These are phyloP conservation scores for Macrosoma leucophasiata DNA, from an alignment of 2,888 invertebrate genomes.

Conservation along the genomic window DNA sequence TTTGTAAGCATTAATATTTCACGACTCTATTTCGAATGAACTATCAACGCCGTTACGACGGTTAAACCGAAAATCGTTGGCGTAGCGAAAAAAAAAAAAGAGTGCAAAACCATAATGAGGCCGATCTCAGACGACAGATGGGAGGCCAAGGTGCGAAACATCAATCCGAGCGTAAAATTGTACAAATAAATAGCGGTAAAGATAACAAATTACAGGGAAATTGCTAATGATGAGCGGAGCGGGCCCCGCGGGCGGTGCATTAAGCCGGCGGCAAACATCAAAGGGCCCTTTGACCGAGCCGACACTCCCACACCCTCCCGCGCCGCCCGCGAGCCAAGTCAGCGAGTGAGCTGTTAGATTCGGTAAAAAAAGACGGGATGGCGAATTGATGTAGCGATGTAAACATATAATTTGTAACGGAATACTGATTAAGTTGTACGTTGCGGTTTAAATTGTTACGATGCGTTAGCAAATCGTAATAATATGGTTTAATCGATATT, in stretches of 20 bases:
- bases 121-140: slow-evolving; percentile 9
- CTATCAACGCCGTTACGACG: no score
- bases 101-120: slow-evolving; percentile 16
- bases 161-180: slow-evolving; percentile 55
- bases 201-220: slow-evolving; percentile 75
- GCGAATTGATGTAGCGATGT: no score
- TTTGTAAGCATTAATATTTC: no score
- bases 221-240: slow-evolving; percentile 73
- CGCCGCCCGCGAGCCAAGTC: slow-evolving; percentile 33
- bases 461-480: no score
- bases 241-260: slow-evolving; percentile 72
- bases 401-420: no score
- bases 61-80: no score
- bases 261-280: slow-evolving; percentile 76
- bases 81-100: slow-evolving; percentile 22
- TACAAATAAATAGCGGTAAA: slow-evolving; percentile 73
- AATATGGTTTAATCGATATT: no score
- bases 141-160: slow-evolving; percentile 40
- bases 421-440: no score
- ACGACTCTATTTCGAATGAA: no score
- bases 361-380: no score
- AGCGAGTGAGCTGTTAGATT: no score
- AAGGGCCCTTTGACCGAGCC: slow-evolving; percentile 74
- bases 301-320: slow-evolving; percentile 64
- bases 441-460: no score